These are phyloP conservation scores for Nothocercus julius DNA, from an alignment of 2,113 vertebrate genomes.

Conservation along the genomic window DNA sequence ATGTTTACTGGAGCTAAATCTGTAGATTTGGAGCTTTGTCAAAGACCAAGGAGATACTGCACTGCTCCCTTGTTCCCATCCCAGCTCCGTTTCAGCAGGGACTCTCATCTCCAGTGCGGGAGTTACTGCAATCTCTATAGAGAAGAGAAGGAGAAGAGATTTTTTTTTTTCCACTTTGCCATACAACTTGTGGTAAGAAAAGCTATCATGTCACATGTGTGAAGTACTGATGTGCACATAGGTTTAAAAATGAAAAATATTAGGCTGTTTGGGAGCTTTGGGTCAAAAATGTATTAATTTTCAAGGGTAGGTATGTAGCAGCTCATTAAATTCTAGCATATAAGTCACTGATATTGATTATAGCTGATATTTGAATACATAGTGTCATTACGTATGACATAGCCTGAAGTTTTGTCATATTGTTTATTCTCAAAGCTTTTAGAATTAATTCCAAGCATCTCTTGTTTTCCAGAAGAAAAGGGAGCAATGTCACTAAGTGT, in stretches of 20 bases:
- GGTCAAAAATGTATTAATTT: not conserved
- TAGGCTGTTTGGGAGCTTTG: not conserved
- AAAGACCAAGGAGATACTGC: fast-evolving
- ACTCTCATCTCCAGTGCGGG: not conserved
- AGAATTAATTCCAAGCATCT: not conserved
- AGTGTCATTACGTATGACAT: not conserved
- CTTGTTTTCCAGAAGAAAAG: not conserved
- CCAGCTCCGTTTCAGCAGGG: not conserved
- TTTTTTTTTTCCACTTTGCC: not conserved
- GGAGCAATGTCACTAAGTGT: not conserved
- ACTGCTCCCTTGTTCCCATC: not conserved
- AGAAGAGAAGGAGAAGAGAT: not conserved
- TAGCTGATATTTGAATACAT: not conserved
- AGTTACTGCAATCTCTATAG: not conserved
- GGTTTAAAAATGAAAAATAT: not conserved
- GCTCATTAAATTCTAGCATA: not conserved
- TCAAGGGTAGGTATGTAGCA: not conserved
- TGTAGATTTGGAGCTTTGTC: not conserved
- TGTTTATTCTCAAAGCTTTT: not conserved
- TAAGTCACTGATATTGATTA: not conserved
- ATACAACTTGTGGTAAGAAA: not conserved
- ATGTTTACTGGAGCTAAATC: not conserved
- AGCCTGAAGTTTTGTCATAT: not conserved
- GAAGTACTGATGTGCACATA: not conserved
- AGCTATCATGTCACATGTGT: not conserved